Conservation (phyloP, 2,888 invertebrate genomes). For the Xestobium rufovillosum region DNA sequence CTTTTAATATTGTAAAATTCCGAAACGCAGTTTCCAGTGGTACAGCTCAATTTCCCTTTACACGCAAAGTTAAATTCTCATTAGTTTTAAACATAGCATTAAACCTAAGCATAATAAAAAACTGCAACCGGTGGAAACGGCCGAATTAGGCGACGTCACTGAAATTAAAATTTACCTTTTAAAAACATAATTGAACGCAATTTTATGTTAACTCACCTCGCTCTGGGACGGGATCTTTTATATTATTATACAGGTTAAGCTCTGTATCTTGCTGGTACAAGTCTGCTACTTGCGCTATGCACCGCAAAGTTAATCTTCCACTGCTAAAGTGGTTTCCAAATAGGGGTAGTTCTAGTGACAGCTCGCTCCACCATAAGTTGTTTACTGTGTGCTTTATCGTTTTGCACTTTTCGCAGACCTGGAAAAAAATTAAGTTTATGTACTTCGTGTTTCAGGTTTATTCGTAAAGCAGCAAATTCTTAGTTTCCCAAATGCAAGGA, state of each 20-base stretch:
- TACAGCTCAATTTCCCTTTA: too few species aligned
- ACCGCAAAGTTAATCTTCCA: constrained; percentile 61
- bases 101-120: not conserved
- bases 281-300: constrained; percentile 62
- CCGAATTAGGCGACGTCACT: constrained; percentile 1
- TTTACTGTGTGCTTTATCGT: constrained; percentile 37
- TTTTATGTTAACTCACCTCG: constrained; percentile 53
- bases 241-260: constrained; percentile 57
- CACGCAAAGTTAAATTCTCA: not conserved
- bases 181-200: not conserved
- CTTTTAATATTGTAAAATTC: too few species aligned
- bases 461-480: too few species aligned
- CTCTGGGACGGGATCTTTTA: constrained; percentile 70
- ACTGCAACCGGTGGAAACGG: not conserved
- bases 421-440: constrained; percentile 10
- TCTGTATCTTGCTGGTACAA: constrained; percentile 63
- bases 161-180: constrained; percentile 1
- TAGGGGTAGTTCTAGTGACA: constrained; percentile 50
- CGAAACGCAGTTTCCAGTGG: too few species aligned
- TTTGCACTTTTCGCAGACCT: constrained; percentile 37
- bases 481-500: too few species aligned
- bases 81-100: not conserved
- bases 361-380: constrained; percentile 50
- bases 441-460: too few species aligned
- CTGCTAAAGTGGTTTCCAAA: constrained; percentile 52